Base-by-base conservation (phyloP, 2,888 invertebrate genomes). In the Hyalella azteca region DNA sequence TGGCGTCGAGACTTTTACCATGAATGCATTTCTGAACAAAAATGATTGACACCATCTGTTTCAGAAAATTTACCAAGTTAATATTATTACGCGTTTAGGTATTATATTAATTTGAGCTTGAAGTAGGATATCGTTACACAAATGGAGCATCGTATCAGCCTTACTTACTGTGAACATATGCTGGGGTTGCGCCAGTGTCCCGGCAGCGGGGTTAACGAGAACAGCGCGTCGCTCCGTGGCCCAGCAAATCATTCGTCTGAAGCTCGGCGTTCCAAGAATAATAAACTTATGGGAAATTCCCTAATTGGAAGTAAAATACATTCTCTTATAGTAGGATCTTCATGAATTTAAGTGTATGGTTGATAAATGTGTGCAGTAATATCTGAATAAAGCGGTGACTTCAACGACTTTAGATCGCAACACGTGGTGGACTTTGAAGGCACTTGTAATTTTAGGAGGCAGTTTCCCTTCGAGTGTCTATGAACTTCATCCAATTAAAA, bases 401-500 rank as follows among this genome's bases (percentile, higher is more conserved):
- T 66, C 66, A 66, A 66, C 66, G 66, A 11, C 11, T 0, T 29
- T 19, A 19, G 36, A 36, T 66, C 36, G 32, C 9, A 66, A 66
- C 66, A 66, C 66, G 66, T 66, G 66, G 66, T 36, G n/a, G n/a
- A 32, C 5, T 66, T 5, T 11, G 36, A 66, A 32, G 66, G 36
- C 66, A 4, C 66, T 36, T 66, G 36, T 66, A 66, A 66, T 66
- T 66, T 29, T 66, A 66, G 19, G n/a, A 29, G 29, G 36, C 39
- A 32, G 66, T 66, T 66, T 66, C 36, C 36, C 39, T 66, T 66
- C 66, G 66, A 66, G 66, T 66, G 66, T 66, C 66, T 66, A 66
- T 66, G 66, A 66, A 66, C 36, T 66, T 66, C 66, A 66, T 66
- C 36, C 66, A 66, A 66, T 66, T 66, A 66, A 66, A 66, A 66